Evolutionary conservation across 1,140 invertebrate genomes (phyloP).

Genomic region (Drosophila nigrodunni): DNA sequence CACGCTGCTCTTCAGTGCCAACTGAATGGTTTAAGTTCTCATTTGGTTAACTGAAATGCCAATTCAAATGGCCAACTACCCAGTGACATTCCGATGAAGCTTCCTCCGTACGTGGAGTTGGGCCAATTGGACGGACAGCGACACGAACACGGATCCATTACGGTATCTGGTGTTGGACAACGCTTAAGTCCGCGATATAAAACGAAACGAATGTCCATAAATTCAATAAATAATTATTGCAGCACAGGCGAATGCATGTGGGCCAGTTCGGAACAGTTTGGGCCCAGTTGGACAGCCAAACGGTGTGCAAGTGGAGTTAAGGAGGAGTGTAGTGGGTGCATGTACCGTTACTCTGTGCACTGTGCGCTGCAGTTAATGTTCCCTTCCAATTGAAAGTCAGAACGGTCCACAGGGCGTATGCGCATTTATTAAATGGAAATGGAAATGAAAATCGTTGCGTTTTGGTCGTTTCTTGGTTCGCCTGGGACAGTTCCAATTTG

Average conservation of each 20-base stretch:
- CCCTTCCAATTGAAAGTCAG: slow-evolving; percentile 23
- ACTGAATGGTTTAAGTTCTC: slow-evolving; percentile 11
- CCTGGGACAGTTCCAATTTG: slow-evolving; percentile 74
- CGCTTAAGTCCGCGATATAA: slow-evolving; percentile 69
- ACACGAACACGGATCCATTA: slow-evolving; percentile 58
- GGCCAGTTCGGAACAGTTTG: background rate
- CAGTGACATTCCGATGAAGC: slow-evolving; percentile 22
- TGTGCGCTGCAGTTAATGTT: slow-evolving; percentile 73
- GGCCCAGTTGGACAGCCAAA: too few relatives aligned
- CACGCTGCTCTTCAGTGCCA: background rate
- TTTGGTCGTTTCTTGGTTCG: slow-evolving; percentile 42
- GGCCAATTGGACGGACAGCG: slow-evolving; percentile 10
- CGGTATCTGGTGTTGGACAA: slow-evolving; percentile 70
- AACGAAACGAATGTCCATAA: slow-evolving; percentile 61
- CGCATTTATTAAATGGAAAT: slow-evolving; percentile 80
- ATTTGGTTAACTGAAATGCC: slow-evolving; percentile 55
- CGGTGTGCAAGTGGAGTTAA: too few relatives aligned
- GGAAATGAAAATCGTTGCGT: slow-evolving; percentile 63
- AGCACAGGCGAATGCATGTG: slow-evolving; percentile 5
- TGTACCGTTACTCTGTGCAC: slow-evolving; percentile 35
- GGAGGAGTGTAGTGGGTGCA: slow-evolving; percentile 17
- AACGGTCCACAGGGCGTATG: slow-evolving; percentile 58
- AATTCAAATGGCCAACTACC: slow-evolving; percentile 56
- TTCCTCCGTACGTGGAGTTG: background rate
- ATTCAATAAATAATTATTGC: slow-evolving; percentile 82